Conservation (phyloP, 2,113 vertebrate species). For the Leptodactylus fuscus region DNA sequence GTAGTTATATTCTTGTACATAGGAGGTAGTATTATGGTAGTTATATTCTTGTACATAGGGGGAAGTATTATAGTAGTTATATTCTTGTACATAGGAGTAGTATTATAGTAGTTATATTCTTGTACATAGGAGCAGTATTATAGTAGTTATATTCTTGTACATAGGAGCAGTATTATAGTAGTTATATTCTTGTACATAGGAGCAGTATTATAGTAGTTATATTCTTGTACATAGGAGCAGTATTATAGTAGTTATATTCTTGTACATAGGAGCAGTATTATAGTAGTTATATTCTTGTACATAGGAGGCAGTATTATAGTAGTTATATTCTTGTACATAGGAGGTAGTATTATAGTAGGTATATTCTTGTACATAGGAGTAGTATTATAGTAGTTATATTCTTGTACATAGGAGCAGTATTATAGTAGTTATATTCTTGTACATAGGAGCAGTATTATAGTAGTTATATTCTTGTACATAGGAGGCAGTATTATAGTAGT, state of each 20-base stretch:
- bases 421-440: not conserved
- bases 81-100: not conserved
- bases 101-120: conserved; percentile 6
- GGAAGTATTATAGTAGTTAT: too few species aligned
- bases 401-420: not conserved
- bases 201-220: conserved; percentile 1
- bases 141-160: not conserved
- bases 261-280: not conserved
- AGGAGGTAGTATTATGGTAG: too few species aligned
- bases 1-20: too few species aligned
- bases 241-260: too few species aligned
- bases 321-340: conserved; percentile 1
- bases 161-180: conserved; percentile 5
- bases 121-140: not conserved
- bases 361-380: not conserved
- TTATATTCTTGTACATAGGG: too few species aligned
- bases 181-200: conserved; percentile 1
- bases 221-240: not conserved
- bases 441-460: not conserved
- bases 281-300: too few species aligned
- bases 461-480: not conserved
- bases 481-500: not conserved
- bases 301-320: not conserved
- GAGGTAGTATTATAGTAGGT: too few species aligned
- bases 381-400: not conserved